Evolutionary conservation across 1,140 invertebrate genomes (phyloP).

Genomic region (Oscheius sp.): DNA sequence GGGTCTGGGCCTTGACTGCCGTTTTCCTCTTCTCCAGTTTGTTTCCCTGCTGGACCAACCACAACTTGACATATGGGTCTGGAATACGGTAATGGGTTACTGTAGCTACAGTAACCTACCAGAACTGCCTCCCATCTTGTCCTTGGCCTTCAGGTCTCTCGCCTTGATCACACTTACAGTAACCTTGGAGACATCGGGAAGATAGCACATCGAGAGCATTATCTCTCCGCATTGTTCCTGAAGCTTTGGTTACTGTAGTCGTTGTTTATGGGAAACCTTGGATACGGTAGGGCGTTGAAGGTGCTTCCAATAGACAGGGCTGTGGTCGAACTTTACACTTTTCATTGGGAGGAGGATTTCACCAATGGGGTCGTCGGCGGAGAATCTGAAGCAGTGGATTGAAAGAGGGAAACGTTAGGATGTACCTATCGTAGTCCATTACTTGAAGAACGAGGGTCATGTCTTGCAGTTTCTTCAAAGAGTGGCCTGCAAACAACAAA

Average conservation of each 20-base stretch:
- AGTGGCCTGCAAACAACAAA: slow-evolving; percentile 73
- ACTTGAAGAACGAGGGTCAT: slow-evolving; percentile 87
- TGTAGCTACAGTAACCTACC: slow-evolving; percentile 16
- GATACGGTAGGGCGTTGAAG: slow-evolving; percentile 51
- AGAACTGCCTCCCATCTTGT: slow-evolving; percentile 64
- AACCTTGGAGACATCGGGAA: slow-evolving; percentile 74
- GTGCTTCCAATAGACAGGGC: slow-evolving; percentile 57
- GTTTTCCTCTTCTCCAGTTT: slow-evolving; percentile 90
- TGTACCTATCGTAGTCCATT: slow-evolving; percentile 92
- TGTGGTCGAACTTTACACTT: slow-evolving; percentile 70
- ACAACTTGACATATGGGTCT: slow-evolving; percentile 95
- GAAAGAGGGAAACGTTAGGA: too few relatives aligned
- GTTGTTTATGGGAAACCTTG: slow-evolving; percentile 22
- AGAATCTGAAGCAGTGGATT: too few relatives aligned
- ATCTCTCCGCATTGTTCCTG: slow-evolving; percentile 73
- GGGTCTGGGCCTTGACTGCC: slow-evolving; percentile 86
- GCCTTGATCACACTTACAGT: slow-evolving; percentile 73
- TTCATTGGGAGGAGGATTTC: slow-evolving; percentile 87
- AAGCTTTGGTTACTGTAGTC: not conserved
- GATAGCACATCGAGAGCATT: slow-evolving; percentile 75
- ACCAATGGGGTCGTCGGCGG: slow-evolving; percentile 89
- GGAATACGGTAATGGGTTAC: slow-evolving; percentile 28
- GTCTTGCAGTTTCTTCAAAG: slow-evolving; percentile 85
- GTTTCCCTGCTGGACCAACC: slow-evolving; percentile 89
- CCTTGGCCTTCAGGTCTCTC: slow-evolving; percentile 44